These are phyloP conservation scores for Papilio elwesi DNA, from an alignment of 2,888 invertebrate species.

Conservation along the genomic window DNA sequence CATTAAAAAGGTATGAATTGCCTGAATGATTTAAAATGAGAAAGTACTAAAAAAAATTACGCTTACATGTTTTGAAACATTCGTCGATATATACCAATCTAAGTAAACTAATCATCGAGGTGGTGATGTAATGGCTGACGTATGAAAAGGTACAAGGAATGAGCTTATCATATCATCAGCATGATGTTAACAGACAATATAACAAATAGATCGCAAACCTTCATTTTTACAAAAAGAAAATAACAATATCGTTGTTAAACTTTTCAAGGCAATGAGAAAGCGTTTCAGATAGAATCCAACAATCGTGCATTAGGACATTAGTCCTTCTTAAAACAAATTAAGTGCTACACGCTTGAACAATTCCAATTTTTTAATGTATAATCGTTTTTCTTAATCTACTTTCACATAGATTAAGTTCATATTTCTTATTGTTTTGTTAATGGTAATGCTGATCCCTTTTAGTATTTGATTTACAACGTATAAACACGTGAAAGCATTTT, in stretches of 20 bases:
- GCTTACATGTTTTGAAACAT: too few species aligned
- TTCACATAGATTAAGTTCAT: background rate
- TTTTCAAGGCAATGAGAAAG: background rate
- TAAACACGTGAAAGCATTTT: constrained; percentile 37
- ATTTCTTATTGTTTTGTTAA: constrained; percentile 35
- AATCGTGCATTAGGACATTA: constrained; percentile 2
- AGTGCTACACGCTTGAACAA: background rate
- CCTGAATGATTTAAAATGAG: too few species aligned
- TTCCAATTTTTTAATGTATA: constrained; percentile 5
- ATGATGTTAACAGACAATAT: too few species aligned
- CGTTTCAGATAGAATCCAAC: background rate
- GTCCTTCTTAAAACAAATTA: background rate
- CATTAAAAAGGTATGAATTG: too few species aligned
- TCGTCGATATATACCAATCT: too few species aligned
- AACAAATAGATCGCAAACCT: too few species aligned
- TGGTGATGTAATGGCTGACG: too few species aligned
- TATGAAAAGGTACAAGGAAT: too few species aligned
- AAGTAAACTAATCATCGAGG: too few species aligned
- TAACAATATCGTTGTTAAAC: background rate
- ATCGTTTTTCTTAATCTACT: constrained; percentile 1
- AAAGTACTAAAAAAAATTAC: too few species aligned
- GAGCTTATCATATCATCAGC: too few species aligned
- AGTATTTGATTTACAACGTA: constrained; percentile 29
- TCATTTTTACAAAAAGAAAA: background rate
- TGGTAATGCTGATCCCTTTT: constrained; percentile 26